Percentiles rank a stretch among this genome's conserved stretches.
These are phyloP conservation scores for Oxygymnocypris stewartii DNA, from an alignment of 2,113 vertebrate species.

Conservation along the genomic window DNA sequence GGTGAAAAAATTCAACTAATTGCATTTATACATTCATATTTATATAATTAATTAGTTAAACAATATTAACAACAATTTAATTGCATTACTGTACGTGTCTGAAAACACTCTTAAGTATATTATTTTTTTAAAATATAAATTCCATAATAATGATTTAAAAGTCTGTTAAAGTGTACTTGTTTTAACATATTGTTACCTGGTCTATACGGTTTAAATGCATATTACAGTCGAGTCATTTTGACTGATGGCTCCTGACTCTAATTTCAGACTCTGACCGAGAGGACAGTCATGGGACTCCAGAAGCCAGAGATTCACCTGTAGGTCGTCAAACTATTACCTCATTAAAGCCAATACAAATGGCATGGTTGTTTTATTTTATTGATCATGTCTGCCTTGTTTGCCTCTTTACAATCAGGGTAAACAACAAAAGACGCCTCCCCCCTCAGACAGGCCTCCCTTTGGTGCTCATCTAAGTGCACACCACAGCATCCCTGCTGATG, in stretches of 20 bases:
- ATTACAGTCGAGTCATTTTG: background rate
- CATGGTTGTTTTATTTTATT: background rate
- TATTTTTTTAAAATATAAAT: background rate
- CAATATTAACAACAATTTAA: background rate
- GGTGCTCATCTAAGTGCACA: slow-evolving; percentile 63
- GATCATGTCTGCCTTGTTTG: slow-evolving; percentile 3
- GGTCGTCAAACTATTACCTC: slow-evolving; percentile 53
- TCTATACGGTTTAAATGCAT: background rate
- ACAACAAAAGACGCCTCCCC: slow-evolving; percentile 72
- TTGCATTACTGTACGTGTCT: background rate
- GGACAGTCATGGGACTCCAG: slow-evolving; percentile 70
- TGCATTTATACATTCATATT: background rate
- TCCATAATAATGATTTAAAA: background rate
- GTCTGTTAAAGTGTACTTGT: background rate
- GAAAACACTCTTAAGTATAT: background rate
- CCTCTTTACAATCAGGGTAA: slow-evolving; percentile 63
- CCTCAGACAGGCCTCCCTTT: slow-evolving; percentile 65
- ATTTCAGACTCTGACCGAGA: slow-evolving; percentile 75
- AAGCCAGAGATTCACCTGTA: slow-evolving; percentile 69
- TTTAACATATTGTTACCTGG: background rate
- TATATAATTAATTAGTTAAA: background rate
- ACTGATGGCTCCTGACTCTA: background rate
- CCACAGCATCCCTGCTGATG: slow-evolving; percentile 69
- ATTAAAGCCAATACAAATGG: background rate
- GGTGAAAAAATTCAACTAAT: background rate